Percentiles rank a stretch among this genome's conserved stretches.
Conservation (phyloP, 2,888 invertebrate genomes). For the Drosophila anceps region DNA sequence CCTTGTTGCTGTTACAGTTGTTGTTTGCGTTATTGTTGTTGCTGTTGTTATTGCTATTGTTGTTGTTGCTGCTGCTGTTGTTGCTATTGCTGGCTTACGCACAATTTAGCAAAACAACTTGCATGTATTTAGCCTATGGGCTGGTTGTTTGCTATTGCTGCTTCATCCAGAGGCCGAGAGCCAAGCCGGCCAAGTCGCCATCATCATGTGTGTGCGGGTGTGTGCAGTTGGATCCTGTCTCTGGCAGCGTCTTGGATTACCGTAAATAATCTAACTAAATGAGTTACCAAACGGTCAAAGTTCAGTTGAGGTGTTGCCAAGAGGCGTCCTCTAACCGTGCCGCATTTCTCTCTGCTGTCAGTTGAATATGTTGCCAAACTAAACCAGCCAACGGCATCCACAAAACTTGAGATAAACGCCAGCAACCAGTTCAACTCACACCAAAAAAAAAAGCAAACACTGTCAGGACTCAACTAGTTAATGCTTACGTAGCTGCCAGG, state of each 20-base stretch:
- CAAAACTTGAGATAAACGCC: constrained; percentile 45
- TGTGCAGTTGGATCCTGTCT: constrained; percentile 22
- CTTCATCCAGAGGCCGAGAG: constrained; percentile 21
- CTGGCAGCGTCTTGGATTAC: constrained; percentile 73
- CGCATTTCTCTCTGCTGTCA: constrained; percentile 12
- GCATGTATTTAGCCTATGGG: constrained; percentile 75
- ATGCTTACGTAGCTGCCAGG: constrained; percentile 37
- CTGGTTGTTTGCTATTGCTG: constrained; percentile 24
- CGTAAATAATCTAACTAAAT: constrained; percentile 80
- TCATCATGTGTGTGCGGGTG: constrained; percentile 9
- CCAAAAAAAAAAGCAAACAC: neutral
- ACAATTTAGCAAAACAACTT: constrained; percentile 81
- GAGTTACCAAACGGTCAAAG: constrained; percentile 80
- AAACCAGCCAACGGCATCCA: constrained; percentile 44
- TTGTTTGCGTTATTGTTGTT: constrained; percentile 17
- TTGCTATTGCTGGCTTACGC: constrained; percentile 68
- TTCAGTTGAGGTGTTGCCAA: constrained; percentile 73
- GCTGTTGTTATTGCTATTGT: constrained; percentile 13
- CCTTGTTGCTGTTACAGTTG: constrained; percentile 39
- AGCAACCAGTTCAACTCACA: constrained; percentile 3
- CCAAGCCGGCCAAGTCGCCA: constrained; percentile 23
- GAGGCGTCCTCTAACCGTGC: constrained; percentile 21
- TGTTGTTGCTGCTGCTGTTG: constrained; percentile 33
- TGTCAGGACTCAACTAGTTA: constrained; percentile 21
- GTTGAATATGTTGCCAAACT: constrained; percentile 44